phyloP scores from a whole-genome alignment of 2,797 vertebrate genomes.

The Miichthys miiuy region DNA sequence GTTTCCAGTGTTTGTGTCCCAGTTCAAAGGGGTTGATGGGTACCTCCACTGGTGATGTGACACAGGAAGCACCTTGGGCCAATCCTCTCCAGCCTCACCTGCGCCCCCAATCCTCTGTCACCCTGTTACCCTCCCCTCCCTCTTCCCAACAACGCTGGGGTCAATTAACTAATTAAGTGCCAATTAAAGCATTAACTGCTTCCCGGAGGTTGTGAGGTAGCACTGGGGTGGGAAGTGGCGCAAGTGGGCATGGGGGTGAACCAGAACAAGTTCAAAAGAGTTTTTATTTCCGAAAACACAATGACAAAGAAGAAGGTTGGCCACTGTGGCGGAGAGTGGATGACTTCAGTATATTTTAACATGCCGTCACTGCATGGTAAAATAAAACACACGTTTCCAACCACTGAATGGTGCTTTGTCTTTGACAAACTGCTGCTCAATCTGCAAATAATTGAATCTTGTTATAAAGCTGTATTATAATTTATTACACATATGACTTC shows the following conservation, averaged over 20 bases:
- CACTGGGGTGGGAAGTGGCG: slow-evolving; percentile 46
- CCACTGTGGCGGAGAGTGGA: slow-evolving; percentile 19
- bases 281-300: slow-evolving; percentile 59
- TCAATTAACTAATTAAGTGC: slow-evolving; percentile 84
- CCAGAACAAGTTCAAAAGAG: slow-evolving; percentile 67
- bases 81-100: slow-evolving; percentile 78
- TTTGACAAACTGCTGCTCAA: not conserved
- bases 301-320: slow-evolving; percentile 34
- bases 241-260: slow-evolving; percentile 64
- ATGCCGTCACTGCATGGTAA: slow-evolving; percentile 3
- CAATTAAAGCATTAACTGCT: slow-evolving; percentile 79
- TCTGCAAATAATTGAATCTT: slow-evolving; percentile 3
- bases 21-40: slow-evolving; percentile 79
- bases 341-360: slow-evolving; percentile 39
- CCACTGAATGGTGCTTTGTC: not conserved
- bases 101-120: slow-evolving; percentile 46
- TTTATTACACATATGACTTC: not conserved
- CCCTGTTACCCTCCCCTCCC: slow-evolving; percentile 20
- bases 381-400: slow-evolving; percentile 22
- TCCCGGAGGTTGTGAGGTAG: slow-evolving; percentile 71
- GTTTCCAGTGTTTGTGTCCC: slow-evolving; percentile 81
- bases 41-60: slow-evolving; percentile 76
- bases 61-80: slow-evolving; percentile 83
- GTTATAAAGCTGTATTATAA: not conserved
- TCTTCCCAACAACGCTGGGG: slow-evolving; percentile 54